These are phyloP conservation scores for Nemurella pictetii DNA, from an alignment of 2,888 invertebrate genomes.

Conservation along the genomic window DNA sequence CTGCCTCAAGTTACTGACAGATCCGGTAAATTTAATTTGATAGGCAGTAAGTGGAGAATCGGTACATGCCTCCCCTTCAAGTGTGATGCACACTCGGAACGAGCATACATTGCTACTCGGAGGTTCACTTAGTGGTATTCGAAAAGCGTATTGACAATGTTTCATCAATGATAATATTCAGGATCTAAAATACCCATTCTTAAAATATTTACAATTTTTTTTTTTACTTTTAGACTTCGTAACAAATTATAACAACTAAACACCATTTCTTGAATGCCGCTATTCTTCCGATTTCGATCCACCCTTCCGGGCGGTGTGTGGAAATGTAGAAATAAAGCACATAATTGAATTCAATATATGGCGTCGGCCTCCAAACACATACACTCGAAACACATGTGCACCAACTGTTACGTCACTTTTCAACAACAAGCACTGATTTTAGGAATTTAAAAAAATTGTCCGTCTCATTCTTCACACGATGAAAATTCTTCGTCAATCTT, in stretches of 20 bases:
- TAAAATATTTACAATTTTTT: neutral
- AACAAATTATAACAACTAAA: slow-evolving; percentile 27
- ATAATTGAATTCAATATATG: neutral
- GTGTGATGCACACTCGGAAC: neutral
- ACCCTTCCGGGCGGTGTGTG: neutral
- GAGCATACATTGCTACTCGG: neutral
- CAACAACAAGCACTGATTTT: slow-evolving; percentile 36
- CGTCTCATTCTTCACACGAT: neutral
- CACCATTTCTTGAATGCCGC: slow-evolving; percentile 14
- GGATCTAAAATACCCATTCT: neutral
- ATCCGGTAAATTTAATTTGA: neutral
- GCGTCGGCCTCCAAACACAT: slow-evolving; percentile 5
- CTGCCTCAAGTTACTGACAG: neutral
- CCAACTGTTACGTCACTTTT: slow-evolving; percentile 34
- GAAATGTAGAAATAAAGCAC: slow-evolving; percentile 3
- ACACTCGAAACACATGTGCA: slow-evolving; percentile 32
- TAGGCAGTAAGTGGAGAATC: neutral
- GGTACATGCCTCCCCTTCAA: neutral
- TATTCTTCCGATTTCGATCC: neutral
- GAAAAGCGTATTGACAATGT: neutral
- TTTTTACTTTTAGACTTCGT: neutral
- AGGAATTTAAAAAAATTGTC: slow-evolving; percentile 31
- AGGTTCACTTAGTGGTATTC: neutral
- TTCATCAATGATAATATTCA: neutral
- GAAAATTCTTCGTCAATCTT: neutral